Evolutionary conservation across 2,888 invertebrate species (phyloP).

Genomic region (Acanthococcus lagerstroemiae): DNA sequence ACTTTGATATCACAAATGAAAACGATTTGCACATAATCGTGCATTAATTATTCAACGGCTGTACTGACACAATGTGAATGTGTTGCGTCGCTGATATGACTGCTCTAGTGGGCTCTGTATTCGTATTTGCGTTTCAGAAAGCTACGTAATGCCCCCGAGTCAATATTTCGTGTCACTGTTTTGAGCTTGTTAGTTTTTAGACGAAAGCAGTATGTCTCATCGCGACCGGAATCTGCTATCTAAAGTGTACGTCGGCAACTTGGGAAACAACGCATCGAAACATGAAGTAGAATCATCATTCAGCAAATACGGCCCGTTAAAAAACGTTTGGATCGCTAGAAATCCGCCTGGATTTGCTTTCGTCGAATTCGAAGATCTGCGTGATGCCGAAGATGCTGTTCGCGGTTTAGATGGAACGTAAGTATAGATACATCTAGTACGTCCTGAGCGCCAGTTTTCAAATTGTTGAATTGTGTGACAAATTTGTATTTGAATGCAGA

Average conservation of each 20-base stretch:
- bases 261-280: constrained; percentile 82
- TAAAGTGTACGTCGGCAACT: constrained; percentile 87
- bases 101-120: too few species aligned
- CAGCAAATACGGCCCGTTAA: constrained; percentile 74
- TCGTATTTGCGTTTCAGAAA: too few species aligned
- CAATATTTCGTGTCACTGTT: too few species aligned
- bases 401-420: constrained; percentile 74
- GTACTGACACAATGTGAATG: too few species aligned
- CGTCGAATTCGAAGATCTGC: constrained; percentile 77
- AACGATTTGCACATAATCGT: too few species aligned
- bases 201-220: constrained; percentile 40
- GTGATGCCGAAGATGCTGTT: constrained; percentile 80
- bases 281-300: constrained; percentile 81
- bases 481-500: constrained; percentile 42
- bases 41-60: too few species aligned
- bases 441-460: not conserved
- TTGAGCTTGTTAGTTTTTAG: too few species aligned
- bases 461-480: not conserved
- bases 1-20: too few species aligned
- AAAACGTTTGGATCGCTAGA: constrained; percentile 88
- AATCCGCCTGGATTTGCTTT: constrained; percentile 89
- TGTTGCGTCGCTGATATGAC: too few species aligned
- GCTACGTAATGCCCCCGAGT: too few species aligned
- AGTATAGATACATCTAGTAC: constrained; percentile 41
- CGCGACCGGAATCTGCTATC: constrained; percentile 77